These are phyloP conservation scores for Drosophila eohydei DNA, from an alignment of 2,888 invertebrate genomes.

Conservation along the genomic window DNA sequence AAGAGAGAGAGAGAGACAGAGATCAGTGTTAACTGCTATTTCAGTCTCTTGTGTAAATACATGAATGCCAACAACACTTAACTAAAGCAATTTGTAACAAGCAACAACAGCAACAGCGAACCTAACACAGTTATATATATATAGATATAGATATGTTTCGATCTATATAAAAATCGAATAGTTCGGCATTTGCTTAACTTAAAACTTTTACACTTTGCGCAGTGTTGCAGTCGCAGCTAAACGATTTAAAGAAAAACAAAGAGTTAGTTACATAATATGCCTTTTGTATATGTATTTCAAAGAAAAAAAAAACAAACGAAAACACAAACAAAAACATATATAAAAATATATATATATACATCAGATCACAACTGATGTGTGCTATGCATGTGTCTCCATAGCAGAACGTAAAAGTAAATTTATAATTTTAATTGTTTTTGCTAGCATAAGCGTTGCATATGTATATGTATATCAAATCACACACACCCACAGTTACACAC, in stretches of 20 bases:
- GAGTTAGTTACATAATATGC: slow-evolving; percentile 34
- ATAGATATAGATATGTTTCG: background rate
- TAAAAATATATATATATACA: slow-evolving; percentile 29
- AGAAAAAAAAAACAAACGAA: background rate
- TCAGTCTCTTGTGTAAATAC: slow-evolving; percentile 35
- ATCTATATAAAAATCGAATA: slow-evolving; percentile 5
- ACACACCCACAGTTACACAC: background rate
- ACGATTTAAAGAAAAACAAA: slow-evolving; percentile 2
- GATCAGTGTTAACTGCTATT: background rate
- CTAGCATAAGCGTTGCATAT: slow-evolving; percentile 57
- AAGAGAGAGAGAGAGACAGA: background rate
- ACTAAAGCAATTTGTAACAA: slow-evolving; percentile 39
- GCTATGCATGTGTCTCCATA: slow-evolving; percentile 31
- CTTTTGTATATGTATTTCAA: slow-evolving; percentile 59
- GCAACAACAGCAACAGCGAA: slow-evolving; percentile 6
- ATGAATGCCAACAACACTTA: slow-evolving; percentile 18
- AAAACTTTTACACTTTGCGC: slow-evolving; percentile 9
- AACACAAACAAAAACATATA: background rate
- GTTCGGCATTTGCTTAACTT: slow-evolving; percentile 24
- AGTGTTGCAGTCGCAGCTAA: background rate
- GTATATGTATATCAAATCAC: slow-evolving; percentile 36
- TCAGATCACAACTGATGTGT: slow-evolving; percentile 12
- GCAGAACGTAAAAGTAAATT: slow-evolving; percentile 17
- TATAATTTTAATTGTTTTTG: slow-evolving; percentile 45
- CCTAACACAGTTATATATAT: slow-evolving; percentile 21